A percentile compares a stretch with the other conserved stretches of the same genome.
Conservation (phyloP, 2,888 invertebrate genomes). For the Theodoxus fluviatilis region DNA sequence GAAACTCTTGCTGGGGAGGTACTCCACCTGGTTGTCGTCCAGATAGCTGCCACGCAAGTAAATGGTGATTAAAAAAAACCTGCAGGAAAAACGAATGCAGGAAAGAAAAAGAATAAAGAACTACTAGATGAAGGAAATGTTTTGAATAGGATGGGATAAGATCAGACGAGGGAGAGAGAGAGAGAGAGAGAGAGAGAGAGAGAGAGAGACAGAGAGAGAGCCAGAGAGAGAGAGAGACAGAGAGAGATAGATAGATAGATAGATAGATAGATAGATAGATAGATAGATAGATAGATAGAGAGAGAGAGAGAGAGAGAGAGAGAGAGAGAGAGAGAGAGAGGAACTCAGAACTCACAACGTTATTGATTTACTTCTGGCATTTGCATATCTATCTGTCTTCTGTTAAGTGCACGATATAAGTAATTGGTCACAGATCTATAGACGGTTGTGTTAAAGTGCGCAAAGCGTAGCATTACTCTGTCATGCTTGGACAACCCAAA, state of each 20-base stretch:
- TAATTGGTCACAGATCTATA: too few species aligned
- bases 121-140: background rate
- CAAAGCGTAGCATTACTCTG: too few species aligned
- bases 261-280: background rate
- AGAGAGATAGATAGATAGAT: background rate
- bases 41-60: conserved; percentile 77
- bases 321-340: background rate
- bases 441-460: too few species aligned
- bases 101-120: conserved; percentile 10
- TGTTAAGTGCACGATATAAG: too few species aligned
- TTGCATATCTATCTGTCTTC: too few species aligned
- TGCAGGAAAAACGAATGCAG: background rate
- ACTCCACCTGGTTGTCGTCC: conserved; percentile 82
- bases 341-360: background rate
- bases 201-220: background rate
- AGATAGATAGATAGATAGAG: background rate
- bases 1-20: conserved; percentile 77
- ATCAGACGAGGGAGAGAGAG: conserved; percentile 13
- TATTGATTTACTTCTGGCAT: too few species aligned
- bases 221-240: conserved; percentile 21
- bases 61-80: background rate
- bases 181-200: conserved; percentile 10
- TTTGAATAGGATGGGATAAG: background rate
- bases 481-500: too few species aligned
- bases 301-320: background rate